Percentiles rank a stretch among this genome's conserved stretches.
Evolutionary conservation across 2,113 vertebrate genomes (phyloP).

Genomic region (Tachysurus vachellii): DNA sequence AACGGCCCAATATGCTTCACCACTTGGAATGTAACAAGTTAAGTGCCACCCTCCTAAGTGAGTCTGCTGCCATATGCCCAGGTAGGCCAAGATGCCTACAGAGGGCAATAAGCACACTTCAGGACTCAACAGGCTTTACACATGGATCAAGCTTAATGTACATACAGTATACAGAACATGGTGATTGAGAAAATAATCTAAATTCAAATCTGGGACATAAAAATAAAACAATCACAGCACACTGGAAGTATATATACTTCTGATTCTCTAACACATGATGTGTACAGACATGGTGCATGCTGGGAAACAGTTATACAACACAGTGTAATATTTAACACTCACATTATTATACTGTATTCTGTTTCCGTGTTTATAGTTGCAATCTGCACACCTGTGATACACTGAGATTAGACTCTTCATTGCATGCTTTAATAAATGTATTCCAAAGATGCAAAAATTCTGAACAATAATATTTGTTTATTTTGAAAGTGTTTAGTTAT

Average conservation of each 20-base stretch:
- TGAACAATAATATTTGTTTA: no score
- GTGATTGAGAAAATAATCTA: slow-evolving; percentile 1
- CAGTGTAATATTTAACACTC: neutral
- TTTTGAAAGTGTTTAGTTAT: no score
- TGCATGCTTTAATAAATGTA: no score
- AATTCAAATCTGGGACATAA: slow-evolving; percentile 5
- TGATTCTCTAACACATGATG: neutral
- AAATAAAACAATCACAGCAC: slow-evolving; percentile 13
- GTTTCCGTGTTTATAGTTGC: neutral
- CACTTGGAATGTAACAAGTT: slow-evolving; percentile 46
- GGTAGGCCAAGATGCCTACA: slow-evolving; percentile 49
- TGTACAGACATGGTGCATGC: neutral
- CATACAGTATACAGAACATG: slow-evolving; percentile 19
- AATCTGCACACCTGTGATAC: neutral
- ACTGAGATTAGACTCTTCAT: neutral
- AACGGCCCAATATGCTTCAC: slow-evolving; percentile 55
- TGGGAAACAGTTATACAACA: neutral
- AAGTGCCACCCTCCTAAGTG: slow-evolving; percentile 49
- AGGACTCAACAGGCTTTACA: slow-evolving; percentile 16
- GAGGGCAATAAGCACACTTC: neutral
- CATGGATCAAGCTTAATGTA: slow-evolving; percentile 1
- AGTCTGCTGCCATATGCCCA: slow-evolving; percentile 54
- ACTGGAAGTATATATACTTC: neutral
- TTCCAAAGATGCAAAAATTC: no score
- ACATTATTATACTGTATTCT: neutral